Evolutionary conservation across 2,113 vertebrate genomes (phyloP), one percentile per base, ranked within the genome.

Genomic region (Leptosomus discolor): DNA sequence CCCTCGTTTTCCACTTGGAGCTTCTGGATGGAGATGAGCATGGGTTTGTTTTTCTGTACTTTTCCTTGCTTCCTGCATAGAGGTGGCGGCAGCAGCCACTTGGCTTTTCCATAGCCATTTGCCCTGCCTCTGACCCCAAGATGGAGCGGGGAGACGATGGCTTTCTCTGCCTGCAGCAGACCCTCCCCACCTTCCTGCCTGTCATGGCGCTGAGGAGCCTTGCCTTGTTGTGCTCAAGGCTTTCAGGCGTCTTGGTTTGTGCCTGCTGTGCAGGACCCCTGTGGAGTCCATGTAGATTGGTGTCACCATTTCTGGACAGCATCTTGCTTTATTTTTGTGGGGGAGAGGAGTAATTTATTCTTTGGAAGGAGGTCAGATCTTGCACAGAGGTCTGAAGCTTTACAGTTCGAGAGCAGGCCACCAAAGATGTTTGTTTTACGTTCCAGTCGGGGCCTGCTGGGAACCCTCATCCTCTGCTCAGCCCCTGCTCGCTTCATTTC

Each of bases 291-390:
- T 94, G 97, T 96, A 96, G 94, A 43, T 56, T 48, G 54, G 71
- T 96, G 95, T 97, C 97, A 96, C 94, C 67, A 11, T 96, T 97
- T 94, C 89, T 95, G 90, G 95, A 93, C 91, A 93, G 74, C 75
- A 70, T 82, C 95, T 96, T 26, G 5, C 95, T 97, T 96, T 92
- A 82, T 93, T 97, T 97, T 95, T 91, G 87, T 95, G 95, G 36
- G 91, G 90, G n/a, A 88, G 96, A 91, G 77, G 82, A 96, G 97
- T 97, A 97, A 98, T 97, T 98, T 98, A 97, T 98, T 98, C 95
- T 93, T 96, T 98, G 97, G 78, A 97, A 98, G 86, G 88, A 97
- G 89, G 68, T 97, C 96, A 94, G 92, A 93, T 87, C 80, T 92
- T 77, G 51, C 24, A 1, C 8, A 0, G 80, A 94, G 85, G 97